Percentiles rank a stretch among this genome's conserved stretches.
These are phyloP conservation scores for Tenebrio molitor DNA, from an alignment of 1,140 invertebrate genomes.

Conservation along the genomic window DNA sequence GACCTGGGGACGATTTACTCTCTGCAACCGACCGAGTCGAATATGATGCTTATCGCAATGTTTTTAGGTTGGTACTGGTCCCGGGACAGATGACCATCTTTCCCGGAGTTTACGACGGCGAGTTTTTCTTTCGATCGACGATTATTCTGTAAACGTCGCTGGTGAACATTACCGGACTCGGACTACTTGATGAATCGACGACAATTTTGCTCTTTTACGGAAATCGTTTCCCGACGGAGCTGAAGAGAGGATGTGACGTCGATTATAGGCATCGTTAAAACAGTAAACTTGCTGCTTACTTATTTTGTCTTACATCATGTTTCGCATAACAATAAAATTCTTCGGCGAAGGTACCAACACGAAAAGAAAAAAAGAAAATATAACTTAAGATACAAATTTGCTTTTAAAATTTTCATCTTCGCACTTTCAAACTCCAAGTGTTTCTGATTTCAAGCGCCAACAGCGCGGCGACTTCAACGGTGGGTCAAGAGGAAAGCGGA, in stretches of 20 bases:
- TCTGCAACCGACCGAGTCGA: not conserved
- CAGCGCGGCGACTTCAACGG: too few species aligned
- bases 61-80: conserved; percentile 33
- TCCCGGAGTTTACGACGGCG: conserved; percentile 12
- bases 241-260: not conserved
- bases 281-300: conserved; percentile 23
- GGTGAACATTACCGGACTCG: conserved; percentile 20
- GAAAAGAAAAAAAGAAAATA: too few species aligned
- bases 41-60: not conserved
- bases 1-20: conserved; percentile 18
- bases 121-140: conserved; percentile 24
- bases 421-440: too few species aligned
- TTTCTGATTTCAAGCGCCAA: too few species aligned
- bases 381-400: too few species aligned
- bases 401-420: too few species aligned
- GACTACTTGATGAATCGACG: conserved; percentile 22
- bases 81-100: conserved; percentile 25
- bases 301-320: conserved; percentile 32
- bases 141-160: conserved; percentile 26
- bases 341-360: not conserved
- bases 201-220: conserved; percentile 34
- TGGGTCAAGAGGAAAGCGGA: too few species aligned
- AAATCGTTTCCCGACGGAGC: conserved; percentile 17
- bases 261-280: conserved; percentile 29
- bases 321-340: conserved; percentile 32